Evolutionary conservation across 1,140 invertebrate species (phyloP).

Genomic region (Atta cephalotes): DNA sequence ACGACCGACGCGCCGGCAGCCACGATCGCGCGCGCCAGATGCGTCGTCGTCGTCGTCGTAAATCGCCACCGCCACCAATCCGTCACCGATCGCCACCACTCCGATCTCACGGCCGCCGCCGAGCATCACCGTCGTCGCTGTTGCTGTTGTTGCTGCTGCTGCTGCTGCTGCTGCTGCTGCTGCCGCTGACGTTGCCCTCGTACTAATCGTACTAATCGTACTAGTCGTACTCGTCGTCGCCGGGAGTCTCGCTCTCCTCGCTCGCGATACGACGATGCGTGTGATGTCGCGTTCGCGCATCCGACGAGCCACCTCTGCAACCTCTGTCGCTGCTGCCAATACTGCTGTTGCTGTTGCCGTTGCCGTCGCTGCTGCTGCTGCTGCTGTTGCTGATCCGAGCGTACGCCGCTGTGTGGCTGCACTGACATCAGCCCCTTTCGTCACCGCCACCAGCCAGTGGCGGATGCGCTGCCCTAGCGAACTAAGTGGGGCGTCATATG

Average conservation of each 20-base stretch:
- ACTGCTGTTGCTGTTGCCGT: not conserved
- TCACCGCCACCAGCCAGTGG: constrained; percentile 71
- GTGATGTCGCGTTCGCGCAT: constrained; percentile 78
- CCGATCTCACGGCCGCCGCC: constrained; percentile 73
- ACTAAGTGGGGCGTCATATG: constrained; percentile 62
- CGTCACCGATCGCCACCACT: constrained; percentile 55
- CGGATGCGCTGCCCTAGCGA: constrained; percentile 59
- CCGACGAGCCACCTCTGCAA: constrained; percentile 70
- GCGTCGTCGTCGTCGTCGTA: constrained; percentile 56
- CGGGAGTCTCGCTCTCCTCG: constrained; percentile 45
- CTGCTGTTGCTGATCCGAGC: constrained; percentile 77
- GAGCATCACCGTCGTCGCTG: constrained; percentile 57
- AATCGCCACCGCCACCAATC: constrained; percentile 37
- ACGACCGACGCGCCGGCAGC: constrained; percentile 67
- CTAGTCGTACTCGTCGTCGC: constrained; percentile 34
- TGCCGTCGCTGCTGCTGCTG: not conserved
- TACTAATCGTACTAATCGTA: too few species aligned
- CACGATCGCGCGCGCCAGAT: constrained; percentile 60
- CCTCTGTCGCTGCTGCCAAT: not conserved
- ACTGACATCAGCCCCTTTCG: constrained; percentile 76
- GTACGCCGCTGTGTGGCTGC: constrained; percentile 79
- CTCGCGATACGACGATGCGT: constrained; percentile 65
- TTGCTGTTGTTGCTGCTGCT: not conserved
- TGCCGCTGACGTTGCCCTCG: too few species aligned
- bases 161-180: too few species aligned